Evolutionary conservation across 2,113 vertebrate genomes (phyloP).

Genomic region (Podarcis raffonei): DNA sequence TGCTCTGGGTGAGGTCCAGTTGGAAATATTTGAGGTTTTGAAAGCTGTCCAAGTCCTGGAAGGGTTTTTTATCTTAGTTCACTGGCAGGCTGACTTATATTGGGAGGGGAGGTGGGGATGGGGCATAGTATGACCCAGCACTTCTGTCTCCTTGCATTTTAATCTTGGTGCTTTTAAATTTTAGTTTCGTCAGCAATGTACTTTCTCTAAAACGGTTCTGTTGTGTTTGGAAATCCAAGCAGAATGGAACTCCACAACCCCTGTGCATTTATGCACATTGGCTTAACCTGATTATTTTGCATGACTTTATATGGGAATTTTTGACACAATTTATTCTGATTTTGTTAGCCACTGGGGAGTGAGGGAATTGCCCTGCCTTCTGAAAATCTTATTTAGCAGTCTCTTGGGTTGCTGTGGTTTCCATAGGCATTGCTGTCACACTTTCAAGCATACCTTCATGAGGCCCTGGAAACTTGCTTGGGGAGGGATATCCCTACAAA

Average conservation of each 20-base stretch:
- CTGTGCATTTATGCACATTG: background rate
- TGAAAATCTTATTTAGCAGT: background rate
- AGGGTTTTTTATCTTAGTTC: conserved; percentile 58
- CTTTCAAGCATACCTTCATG: background rate
- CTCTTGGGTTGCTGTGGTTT: background rate
- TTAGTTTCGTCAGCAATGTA: background rate
- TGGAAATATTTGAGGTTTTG: conserved; percentile 72
- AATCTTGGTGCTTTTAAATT: background rate
- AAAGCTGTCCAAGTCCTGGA: conserved; percentile 50
- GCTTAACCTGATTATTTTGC: background rate
- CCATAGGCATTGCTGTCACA: background rate
- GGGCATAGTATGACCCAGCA: conserved; percentile 17
- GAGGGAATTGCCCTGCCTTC: background rate
- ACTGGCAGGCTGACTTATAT: conserved; percentile 43
- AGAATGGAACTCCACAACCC: background rate
- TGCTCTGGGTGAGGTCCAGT: conserved; percentile 55
- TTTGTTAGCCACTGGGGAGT: too few species aligned
- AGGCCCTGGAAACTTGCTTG: background rate
- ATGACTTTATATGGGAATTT: background rate
- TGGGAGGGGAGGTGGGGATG: conserved; percentile 10
- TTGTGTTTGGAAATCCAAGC: conserved; percentile 1
- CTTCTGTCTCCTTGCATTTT: conserved; percentile 16
- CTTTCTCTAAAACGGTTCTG: background rate
- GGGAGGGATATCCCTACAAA: too few species aligned
- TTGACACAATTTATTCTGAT: background rate